Base-by-base conservation (phyloP, 2,888 invertebrate genomes). In the Gymnoscelis rufifasciata region DNA sequence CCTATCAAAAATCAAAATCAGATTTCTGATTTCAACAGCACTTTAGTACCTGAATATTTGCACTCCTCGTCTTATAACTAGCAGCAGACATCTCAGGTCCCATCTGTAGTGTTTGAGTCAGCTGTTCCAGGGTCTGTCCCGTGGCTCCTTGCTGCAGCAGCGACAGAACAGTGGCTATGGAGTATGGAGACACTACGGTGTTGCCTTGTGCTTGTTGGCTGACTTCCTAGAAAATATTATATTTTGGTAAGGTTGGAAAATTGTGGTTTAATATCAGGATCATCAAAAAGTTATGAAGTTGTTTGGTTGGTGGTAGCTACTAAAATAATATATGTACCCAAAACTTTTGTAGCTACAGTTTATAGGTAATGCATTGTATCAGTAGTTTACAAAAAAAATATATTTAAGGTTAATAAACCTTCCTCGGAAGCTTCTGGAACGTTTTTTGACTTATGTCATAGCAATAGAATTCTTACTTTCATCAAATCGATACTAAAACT, bases 91-190 rank as follows among this genome's bases (percentile, higher is more conserved):
- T 46, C 0, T 70, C 62, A 0, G 74, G 71, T 0, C 61, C 37
- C 68, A 84, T 64, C 8, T 71, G 70, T 26, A 89, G 52, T 0
- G 72, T 71, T 0, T 31, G 44, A 0, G 78, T 64, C 14, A 89
- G 73, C 59, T 89, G 75, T 1, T 64, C 50, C 40, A 73, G 68
- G 0, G 87, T 72, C 1, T 52, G 53, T 0, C 81, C 86, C 1
- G 57, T 42, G 0, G 89, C 72, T 0, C 89, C 90, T 52, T 89
- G 88, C 54, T 88, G 87, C 13, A 90, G 60, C 11, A 90, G 66
- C 0, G 86, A 75, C 26, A 90, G 58, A 2, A 87, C 56, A 1
- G 78, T 76, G 0, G 83, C 74, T 1, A 90, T 71, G 1, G 89
- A 89, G 43, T 78, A 74, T 1, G 90, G 89, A 0, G 90, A 90